Conservation (phyloP, 2,113 vertebrate genomes). For the Neomonachus schauinslandi region DNA sequence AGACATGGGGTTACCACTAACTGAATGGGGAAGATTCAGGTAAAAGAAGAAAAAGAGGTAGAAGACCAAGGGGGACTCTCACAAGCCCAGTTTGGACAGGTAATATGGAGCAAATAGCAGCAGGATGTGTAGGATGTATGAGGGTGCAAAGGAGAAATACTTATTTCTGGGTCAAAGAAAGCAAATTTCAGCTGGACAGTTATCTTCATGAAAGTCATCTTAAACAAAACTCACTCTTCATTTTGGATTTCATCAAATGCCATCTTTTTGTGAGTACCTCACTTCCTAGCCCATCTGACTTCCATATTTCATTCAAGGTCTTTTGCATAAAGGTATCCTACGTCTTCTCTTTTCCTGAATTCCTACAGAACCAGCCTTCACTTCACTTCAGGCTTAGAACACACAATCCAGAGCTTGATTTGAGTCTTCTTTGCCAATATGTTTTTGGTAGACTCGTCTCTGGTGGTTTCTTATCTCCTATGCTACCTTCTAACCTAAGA, state of each 20-base stretch:
- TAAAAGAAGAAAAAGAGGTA: not conserved
- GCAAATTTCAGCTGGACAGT: not conserved
- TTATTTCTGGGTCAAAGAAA: not conserved
- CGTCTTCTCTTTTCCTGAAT: not conserved
- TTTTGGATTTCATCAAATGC: not conserved
- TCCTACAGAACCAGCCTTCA: not conserved
- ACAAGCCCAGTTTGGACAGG: not conserved
- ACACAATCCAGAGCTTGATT: not conserved
- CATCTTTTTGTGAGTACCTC: not conserved
- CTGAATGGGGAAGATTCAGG: not conserved
- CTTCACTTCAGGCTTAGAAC: not conserved
- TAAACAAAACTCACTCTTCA: not conserved
- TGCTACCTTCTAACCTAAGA: not conserved
- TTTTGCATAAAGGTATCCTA: not conserved
- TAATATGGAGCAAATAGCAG: not conserved
- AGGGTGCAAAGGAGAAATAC: not conserved
- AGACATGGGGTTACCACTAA: not conserved
- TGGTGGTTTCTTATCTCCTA: not conserved
- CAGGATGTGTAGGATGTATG: not conserved
- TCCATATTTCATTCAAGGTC: not conserved
- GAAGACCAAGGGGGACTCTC: not conserved
- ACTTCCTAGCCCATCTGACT: not conserved
- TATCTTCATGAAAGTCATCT: not conserved
- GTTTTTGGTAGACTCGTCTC: not conserved
- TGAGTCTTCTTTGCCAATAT: not conserved